Evolutionary conservation across 2,113 vertebrate species (phyloP).

Genomic region (Dermatemys mawii): DNA sequence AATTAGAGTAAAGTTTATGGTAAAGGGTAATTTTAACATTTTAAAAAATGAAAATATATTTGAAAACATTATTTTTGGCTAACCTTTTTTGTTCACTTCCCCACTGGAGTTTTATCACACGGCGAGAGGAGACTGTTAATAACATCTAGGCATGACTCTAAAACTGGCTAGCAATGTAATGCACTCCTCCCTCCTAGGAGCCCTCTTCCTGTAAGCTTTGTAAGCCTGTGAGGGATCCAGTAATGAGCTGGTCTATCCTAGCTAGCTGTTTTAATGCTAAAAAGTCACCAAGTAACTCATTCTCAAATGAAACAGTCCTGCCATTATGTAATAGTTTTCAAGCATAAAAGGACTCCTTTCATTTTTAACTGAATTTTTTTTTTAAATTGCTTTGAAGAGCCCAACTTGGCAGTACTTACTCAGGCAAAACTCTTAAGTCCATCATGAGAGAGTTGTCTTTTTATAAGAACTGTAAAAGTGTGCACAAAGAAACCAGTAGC

Average conservation of each 20-base stretch:
- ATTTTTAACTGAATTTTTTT: background rate
- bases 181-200: background rate
- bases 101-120: background rate
- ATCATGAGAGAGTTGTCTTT: background rate
- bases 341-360: background rate
- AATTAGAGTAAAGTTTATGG: background rate
- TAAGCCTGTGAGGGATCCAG: background rate
- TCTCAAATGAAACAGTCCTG: background rate
- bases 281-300: background rate
- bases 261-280: background rate
- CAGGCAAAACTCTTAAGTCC: background rate
- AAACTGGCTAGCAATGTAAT: rapidly evolving
- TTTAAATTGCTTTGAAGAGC: background rate
- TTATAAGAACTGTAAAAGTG: background rate
- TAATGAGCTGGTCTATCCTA: background rate
- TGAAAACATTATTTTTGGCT: background rate
- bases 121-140: background rate
- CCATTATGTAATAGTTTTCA: background rate
- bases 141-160: background rate
- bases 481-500: background rate
- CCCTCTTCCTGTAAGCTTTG: background rate
- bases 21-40: background rate
- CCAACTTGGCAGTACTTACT: background rate
- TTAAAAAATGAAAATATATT: background rate
- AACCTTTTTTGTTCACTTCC: background rate